A percentile compares a stretch with the other conserved stretches of the same genome.
Conservation (phyloP, 2,797 vertebrate genomes). For the Simalia tracyae region DNA sequence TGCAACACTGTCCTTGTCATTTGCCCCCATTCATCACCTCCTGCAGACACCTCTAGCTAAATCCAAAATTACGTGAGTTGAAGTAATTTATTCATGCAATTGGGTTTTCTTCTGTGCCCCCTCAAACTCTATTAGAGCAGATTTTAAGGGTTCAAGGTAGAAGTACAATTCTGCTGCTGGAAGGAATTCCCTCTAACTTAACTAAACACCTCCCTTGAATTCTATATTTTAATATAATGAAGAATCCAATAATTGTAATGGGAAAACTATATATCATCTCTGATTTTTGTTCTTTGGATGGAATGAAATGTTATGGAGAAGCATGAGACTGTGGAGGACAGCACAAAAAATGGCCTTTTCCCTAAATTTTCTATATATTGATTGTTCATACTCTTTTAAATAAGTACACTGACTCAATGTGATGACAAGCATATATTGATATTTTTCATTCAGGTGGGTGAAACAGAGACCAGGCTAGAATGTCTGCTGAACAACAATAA, state of each 20-base stretch:
- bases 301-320: background rate
- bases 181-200: background rate
- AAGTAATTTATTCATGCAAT: background rate
- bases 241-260: background rate
- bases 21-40: background rate
- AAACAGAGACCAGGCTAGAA: conserved; percentile 95
- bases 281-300: background rate
- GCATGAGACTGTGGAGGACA: background rate
- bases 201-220: background rate
- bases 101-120: background rate
- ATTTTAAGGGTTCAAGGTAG: background rate
- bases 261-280: background rate
- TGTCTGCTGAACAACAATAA: conserved; percentile 99
- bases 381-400: background rate
- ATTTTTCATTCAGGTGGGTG: conserved; percentile 83
- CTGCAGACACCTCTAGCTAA: background rate
- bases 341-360: background rate
- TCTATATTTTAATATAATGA: background rate
- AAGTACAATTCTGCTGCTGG: background rate
- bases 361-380: background rate
- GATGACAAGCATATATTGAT: background rate
- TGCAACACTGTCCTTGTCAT: background rate
- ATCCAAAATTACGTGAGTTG: background rate
- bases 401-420: background rate
- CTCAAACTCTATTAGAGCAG: background rate